These are phyloP conservation scores for Heliconius melpomene DNA, from an alignment of 1,140 invertebrate species.

Conservation along the genomic window DNA sequence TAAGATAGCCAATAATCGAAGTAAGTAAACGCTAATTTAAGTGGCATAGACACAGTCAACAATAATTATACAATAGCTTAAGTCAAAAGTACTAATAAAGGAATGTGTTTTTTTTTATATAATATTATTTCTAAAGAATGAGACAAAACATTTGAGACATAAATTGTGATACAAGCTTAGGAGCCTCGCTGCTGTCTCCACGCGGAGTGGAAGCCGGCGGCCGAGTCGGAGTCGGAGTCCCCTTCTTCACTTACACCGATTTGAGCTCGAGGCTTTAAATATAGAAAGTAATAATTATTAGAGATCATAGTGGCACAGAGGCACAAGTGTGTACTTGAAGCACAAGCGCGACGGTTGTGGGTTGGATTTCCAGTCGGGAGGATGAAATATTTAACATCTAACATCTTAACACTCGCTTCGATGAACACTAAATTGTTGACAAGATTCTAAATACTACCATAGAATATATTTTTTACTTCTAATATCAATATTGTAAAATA, in stretches of 20 bases:
- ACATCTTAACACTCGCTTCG: too few species aligned
- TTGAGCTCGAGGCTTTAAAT: slow-evolving; percentile 63
- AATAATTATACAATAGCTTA: neutral
- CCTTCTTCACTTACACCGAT: slow-evolving; percentile 60
- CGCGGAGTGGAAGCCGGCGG: slow-evolving; percentile 68
- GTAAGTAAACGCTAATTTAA: neutral
- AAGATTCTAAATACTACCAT: neutral
- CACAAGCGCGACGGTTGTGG: too few species aligned
- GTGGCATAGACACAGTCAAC: neutral
- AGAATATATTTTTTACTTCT: neutral
- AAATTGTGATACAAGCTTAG: too few species aligned
- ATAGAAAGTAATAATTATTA: neutral
- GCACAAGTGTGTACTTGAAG: too few species aligned
- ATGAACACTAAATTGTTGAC: too few species aligned
- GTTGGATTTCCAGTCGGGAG: too few species aligned
- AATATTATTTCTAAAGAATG: neutral
- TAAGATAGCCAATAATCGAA: neutral
- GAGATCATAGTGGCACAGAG: too few species aligned
- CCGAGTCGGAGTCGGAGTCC: slow-evolving; percentile 69
- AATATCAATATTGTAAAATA: too few species aligned
- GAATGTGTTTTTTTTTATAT: too few species aligned
- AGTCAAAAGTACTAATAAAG: neutral
- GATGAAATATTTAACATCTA: too few species aligned
- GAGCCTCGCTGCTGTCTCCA: slow-evolving; percentile 66
- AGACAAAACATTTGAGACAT: neutral